phyloP scores from a whole-genome alignment of 2,888 invertebrate genomes.

The Harmothoe impar region DNA sequence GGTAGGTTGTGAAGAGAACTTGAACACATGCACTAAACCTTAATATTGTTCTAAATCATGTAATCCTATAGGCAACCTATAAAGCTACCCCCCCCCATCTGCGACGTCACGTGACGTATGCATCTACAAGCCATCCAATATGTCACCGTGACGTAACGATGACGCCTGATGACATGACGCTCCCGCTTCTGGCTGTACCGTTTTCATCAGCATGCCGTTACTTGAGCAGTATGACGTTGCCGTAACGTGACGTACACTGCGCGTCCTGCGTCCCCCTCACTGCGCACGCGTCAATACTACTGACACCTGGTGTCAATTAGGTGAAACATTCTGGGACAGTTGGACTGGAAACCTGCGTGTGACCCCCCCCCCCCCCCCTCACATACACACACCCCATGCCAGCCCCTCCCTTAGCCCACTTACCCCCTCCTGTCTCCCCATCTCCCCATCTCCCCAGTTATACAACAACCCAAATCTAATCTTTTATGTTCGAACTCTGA shows the following conservation, averaged over 20 bases:
- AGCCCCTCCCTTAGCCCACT: too few relatives aligned
- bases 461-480: too few relatives aligned
- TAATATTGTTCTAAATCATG: too few relatives aligned
- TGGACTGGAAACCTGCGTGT: neutral
- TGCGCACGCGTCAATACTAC: conserved; percentile 10
- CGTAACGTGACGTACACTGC: neutral
- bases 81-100: neutral
- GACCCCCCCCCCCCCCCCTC: neutral
- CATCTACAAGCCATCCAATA: too few relatives aligned
- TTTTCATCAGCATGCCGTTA: too few relatives aligned
- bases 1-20: too few relatives aligned
- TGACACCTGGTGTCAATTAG: conserved; percentile 21
- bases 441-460: too few relatives aligned
- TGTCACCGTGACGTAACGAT: neutral
- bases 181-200: neutral
- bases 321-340: neutral
- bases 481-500: too few relatives aligned
- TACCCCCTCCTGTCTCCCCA: neutral
- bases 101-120: neutral
- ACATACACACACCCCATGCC: too few relatives aligned
- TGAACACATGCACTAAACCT: too few relatives aligned
- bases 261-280: neutral
- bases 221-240: neutral
- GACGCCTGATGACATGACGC: neutral
- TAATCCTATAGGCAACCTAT: too few relatives aligned